Conservation (phyloP, 2,113 vertebrate genomes). For the Heterochromis multidens region DNA sequence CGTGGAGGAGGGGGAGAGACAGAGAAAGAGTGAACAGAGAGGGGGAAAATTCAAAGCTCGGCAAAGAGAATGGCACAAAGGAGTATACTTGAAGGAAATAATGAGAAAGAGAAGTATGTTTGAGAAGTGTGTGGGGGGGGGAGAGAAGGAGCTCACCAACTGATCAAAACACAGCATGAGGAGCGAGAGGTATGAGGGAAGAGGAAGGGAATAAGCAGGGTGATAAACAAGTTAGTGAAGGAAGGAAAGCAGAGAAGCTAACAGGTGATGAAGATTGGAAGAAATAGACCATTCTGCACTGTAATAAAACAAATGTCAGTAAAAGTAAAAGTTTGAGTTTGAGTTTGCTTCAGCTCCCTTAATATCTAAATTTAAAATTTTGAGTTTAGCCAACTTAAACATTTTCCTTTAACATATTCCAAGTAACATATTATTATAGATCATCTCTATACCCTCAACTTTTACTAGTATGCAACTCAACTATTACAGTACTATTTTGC, state of each 20-base stretch:
- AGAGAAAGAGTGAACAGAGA: neutral
- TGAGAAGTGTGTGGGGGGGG: neutral
- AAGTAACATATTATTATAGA: neutral
- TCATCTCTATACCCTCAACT: neutral
- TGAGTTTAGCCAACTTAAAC: neutral
- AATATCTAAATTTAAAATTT: neutral
- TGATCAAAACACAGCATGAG: slow-evolving; percentile 21
- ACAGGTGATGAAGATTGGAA: neutral
- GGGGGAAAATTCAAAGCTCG: slow-evolving; percentile 39
- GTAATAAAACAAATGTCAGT: neutral
- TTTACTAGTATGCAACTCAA: neutral
- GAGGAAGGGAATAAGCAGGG: neutral
- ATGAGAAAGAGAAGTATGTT: slow-evolving; percentile 52
- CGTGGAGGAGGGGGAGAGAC: neutral
- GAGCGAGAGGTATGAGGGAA: neutral
- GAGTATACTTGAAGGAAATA: slow-evolving; percentile 54
- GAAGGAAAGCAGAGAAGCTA: neutral
- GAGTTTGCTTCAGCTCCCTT: neutral
- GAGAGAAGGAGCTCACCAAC: neutral
- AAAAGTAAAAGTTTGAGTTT: neutral
- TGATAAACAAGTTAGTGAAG: neutral
- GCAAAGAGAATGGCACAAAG: slow-evolving; percentile 40
- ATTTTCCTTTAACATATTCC: neutral
- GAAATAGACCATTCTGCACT: neutral
- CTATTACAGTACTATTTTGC: neutral